Evolutionary conservation across 2,113 vertebrate genomes (phyloP).

Genomic region (Panthera leo): DNA sequence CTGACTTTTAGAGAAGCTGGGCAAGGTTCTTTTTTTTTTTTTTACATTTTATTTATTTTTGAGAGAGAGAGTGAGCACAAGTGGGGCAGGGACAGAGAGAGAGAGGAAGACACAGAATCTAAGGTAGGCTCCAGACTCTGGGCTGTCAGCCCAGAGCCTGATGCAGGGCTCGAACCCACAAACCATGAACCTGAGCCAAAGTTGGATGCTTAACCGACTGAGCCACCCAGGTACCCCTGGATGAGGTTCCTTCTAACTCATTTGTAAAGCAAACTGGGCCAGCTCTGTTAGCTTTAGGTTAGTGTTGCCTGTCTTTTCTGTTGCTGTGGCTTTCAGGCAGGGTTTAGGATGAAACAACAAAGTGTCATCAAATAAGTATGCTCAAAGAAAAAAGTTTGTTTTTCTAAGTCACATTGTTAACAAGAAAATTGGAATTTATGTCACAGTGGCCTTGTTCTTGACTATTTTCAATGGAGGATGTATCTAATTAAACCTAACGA

Average conservation of each 20-base stretch:
- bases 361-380: background rate
- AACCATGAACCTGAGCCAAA: too few relatives aligned
- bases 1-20: background rate
- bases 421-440: background rate
- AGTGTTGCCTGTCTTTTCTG: background rate
- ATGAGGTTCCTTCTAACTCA: background rate
- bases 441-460: background rate
- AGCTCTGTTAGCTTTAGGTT: background rate
- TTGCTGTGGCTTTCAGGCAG: background rate
- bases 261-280: background rate
- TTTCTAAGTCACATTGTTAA: background rate
- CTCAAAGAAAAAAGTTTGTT: background rate
- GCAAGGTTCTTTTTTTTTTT: background rate
- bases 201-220: too few relatives aligned
- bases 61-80: too few relatives aligned
- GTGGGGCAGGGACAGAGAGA: too few relatives aligned
- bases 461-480: background rate
- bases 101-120: too few relatives aligned
- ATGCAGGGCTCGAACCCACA: too few relatives aligned
- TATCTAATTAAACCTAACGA: background rate
- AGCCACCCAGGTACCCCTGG: too few relatives aligned
- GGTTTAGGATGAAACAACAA: background rate
- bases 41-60: too few relatives aligned
- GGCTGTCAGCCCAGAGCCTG: too few relatives aligned
- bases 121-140: too few relatives aligned